Percentiles rank a stretch among this genome's conserved stretches.
These are phyloP conservation scores for Protobothrops flavoviridis DNA, from an alignment of 2,113 vertebrate species.

Conservation along the genomic window DNA sequence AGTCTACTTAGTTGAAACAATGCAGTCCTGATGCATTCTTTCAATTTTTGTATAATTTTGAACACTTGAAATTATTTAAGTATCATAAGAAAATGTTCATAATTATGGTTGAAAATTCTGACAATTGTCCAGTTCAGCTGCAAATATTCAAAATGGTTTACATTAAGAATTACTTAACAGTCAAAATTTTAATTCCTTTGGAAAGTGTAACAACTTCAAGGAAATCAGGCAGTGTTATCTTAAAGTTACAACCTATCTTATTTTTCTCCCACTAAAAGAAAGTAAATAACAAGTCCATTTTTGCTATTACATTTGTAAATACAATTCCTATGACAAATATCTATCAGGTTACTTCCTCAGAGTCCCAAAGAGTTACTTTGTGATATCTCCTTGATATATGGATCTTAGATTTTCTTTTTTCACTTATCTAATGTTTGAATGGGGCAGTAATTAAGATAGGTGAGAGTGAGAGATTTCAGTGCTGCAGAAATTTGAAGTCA, in stretches of 20 bases:
- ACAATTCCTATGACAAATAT: not conserved
- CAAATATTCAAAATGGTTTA: constrained; percentile 50
- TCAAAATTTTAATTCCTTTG: not conserved
- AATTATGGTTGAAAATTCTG: constrained; percentile 26
- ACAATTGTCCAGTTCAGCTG: constrained; percentile 40
- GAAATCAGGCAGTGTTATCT: constrained; percentile 38
- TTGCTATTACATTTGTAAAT: not conserved
- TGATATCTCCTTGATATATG: not conserved
- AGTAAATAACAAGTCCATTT: not conserved
- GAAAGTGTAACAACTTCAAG: constrained; percentile 44
- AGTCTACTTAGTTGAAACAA: constrained; percentile 19
- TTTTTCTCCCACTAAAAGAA: not conserved
- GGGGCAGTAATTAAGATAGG: not conserved
- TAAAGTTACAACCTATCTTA: constrained; percentile 21
- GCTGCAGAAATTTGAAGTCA: not conserved
- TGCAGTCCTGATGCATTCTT: constrained; percentile 22
- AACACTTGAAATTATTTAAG: constrained; percentile 17
- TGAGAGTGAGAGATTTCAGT: not conserved
- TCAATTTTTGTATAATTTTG: constrained; percentile 26
- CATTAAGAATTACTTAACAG: constrained; percentile 13
- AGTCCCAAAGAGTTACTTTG: not conserved
- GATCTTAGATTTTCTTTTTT: not conserved
- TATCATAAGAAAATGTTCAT: constrained; percentile 31
- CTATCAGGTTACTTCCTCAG: not conserved
- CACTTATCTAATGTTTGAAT: not conserved